phyloP scores from a whole-genome alignment of 1,140 invertebrate species.

The Sitodiplosis mosellana region DNA sequence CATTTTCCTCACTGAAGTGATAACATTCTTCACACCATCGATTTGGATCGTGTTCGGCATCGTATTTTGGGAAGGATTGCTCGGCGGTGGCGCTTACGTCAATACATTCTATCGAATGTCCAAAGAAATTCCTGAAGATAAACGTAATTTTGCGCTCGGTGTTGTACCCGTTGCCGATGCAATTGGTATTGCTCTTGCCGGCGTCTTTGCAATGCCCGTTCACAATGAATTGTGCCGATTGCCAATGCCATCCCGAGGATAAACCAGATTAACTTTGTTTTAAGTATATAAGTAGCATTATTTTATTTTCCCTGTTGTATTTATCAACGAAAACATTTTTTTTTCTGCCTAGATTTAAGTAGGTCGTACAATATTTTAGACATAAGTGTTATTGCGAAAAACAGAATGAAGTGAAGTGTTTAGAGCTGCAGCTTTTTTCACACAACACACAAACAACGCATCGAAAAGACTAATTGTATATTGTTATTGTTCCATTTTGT shows the following conservation, averaged over 20 bases:
- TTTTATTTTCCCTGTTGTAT: no score
- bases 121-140: conserved; percentile 38
- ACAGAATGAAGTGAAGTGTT: no score
- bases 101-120: conserved; percentile 69
- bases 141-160: conserved; percentile 32
- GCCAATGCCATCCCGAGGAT: conserved; percentile 18
- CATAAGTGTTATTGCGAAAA: no score
- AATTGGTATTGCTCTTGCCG: conserved; percentile 54
- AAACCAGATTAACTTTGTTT: no score
- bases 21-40: conserved; percentile 49
- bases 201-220: conserved; percentile 46
- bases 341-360: no score
- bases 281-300: no score
- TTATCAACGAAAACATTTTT: no score
- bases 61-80: conserved; percentile 63
- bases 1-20: conserved; percentile 43
- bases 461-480: no score
- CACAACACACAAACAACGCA: no score
- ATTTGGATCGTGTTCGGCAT: conserved; percentile 55
- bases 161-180: conserved; percentile 32
- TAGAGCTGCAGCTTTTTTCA: no score
- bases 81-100: conserved; percentile 70
- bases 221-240: conserved; percentile 53
- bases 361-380: no score
- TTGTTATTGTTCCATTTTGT: no score